phyloP scores from a whole-genome alignment of 2,888 invertebrate species.

The Habrosyne pyritoides region DNA sequence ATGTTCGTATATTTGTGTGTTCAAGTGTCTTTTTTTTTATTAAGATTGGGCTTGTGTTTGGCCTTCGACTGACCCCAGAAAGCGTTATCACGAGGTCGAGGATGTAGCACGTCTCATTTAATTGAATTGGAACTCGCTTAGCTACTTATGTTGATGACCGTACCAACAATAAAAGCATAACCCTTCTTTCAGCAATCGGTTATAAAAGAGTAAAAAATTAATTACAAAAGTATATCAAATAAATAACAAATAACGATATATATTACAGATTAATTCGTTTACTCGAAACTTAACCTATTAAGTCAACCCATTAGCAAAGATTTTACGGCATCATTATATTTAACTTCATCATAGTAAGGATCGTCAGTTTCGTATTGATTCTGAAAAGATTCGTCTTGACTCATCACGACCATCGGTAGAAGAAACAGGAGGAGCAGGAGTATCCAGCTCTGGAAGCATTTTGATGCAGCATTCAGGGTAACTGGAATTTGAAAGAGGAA shows the following conservation, averaged over 20 bases:
- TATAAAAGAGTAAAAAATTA: too few relatives aligned
- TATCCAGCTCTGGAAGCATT: conserved; percentile 59
- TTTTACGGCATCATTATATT: conserved; percentile 26
- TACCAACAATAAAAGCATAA: not conserved
- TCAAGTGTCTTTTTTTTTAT: too few relatives aligned
- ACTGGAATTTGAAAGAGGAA: conserved; percentile 55
- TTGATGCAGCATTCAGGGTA: conserved; percentile 60
- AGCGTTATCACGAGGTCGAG: too few relatives aligned
- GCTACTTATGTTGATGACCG: too few relatives aligned
- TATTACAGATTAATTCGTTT: not conserved
- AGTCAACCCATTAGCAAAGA: conserved; percentile 56
- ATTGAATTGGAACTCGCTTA: too few relatives aligned
- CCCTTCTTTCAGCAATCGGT: not conserved
- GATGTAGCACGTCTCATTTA: too few relatives aligned
- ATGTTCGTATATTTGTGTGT: too few relatives aligned
- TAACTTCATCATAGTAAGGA: conserved; percentile 39
- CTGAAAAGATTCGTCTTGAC: conserved; percentile 43
- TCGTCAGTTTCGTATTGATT: conserved; percentile 39
- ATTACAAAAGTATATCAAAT: not conserved
- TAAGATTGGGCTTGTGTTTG: too few relatives aligned
- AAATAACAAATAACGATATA: not conserved
- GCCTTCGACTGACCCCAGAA: too few relatives aligned
- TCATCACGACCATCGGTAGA: conserved; percentile 57
- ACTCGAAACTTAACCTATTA: not conserved
- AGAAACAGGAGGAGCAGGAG: conserved; percentile 60